Base-by-base conservation (phyloP, 2,797 vertebrate genomes). In the Mormyrops boulengeri region DNA sequence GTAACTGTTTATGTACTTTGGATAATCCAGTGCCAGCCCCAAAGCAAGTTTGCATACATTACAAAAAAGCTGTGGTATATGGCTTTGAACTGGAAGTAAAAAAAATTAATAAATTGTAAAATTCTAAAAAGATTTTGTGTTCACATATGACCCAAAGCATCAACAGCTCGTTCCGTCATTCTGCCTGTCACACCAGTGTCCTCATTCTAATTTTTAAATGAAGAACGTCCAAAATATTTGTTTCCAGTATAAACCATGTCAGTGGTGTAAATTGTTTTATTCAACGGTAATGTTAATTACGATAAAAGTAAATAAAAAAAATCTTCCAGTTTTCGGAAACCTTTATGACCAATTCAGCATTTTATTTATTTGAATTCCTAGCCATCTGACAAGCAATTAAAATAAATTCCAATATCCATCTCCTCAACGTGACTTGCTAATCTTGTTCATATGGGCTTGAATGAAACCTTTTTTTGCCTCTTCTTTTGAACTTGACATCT, bases 361-460 rank as follows among this genome's bases (percentile, higher is more conserved):
- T 85, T 85, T 50, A 85, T 85, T 52, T 85, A 85, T 52, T 85
- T 85, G 49, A 85, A 49, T 30, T 30, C n/a, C 26, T 85, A n/a
- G n/a, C 22, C 49, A 50, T 85, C 49, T 85, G 49, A 47, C 4
- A 14, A 85, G 84, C 22, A 53, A 52, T 47, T 26, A 14, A 85
- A 52, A 85, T 14, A 50, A 52, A 52, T 26, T 14, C n/a, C 22
- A 34, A 85, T 12, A 85, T 52, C 84, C 41, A 82, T 44, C 19
- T 6, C 17, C 8, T 82, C 41, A 82, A 22, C 7, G 41, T 82
- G 19, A 82, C 77, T 47, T 30, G 4, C 19, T 82, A 47, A 82
- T 82, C 41, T 47, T 11, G 17, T n/a, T 47, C 5, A 7, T 52
- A 49, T 12, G 4, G n/a, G 22, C 44, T 17, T 50, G 84, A 52